phyloP scores from a whole-genome alignment of 2,888 invertebrate genomes.

The Gastrophysa polygoni region DNA sequence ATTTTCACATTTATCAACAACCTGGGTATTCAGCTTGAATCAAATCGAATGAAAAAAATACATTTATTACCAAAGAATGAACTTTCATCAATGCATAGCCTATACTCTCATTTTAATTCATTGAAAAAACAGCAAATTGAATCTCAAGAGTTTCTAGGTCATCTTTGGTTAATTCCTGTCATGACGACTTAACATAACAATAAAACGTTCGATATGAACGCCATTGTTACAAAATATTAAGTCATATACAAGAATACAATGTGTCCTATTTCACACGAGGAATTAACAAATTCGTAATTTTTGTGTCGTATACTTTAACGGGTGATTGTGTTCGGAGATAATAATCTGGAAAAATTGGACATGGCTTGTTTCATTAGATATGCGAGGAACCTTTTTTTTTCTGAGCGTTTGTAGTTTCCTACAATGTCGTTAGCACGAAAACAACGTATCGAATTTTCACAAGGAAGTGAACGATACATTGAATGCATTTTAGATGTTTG shows the following conservation, averaged over 20 bases:
- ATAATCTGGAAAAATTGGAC: background rate
- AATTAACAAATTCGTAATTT: slow-evolving; percentile 28
- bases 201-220: slow-evolving; percentile 22
- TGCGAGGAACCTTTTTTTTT: background rate
- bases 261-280: slow-evolving; percentile 38
- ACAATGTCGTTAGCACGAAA: background rate
- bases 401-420: background rate
- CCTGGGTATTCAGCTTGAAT: too few species aligned
- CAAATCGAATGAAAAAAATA: too few species aligned
- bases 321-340: background rate
- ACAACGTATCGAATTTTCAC: background rate
- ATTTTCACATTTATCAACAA: too few species aligned
- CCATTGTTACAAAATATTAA: slow-evolving; percentile 43
- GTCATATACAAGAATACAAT: slow-evolving; percentile 34
- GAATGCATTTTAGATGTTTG: too few species aligned
- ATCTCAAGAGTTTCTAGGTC: slow-evolving; percentile 6
- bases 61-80: too few species aligned
- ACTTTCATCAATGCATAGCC: too few species aligned
- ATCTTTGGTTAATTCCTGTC: slow-evolving; percentile 18
- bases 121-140: too few species aligned
- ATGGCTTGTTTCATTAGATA: background rate
- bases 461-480: background rate
- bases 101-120: too few species aligned
- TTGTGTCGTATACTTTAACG: background rate
- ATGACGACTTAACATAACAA: slow-evolving; percentile 20